phyloP scores from a whole-genome alignment of 2,113 vertebrate genomes.

The Cryptotis parvus region DNA sequence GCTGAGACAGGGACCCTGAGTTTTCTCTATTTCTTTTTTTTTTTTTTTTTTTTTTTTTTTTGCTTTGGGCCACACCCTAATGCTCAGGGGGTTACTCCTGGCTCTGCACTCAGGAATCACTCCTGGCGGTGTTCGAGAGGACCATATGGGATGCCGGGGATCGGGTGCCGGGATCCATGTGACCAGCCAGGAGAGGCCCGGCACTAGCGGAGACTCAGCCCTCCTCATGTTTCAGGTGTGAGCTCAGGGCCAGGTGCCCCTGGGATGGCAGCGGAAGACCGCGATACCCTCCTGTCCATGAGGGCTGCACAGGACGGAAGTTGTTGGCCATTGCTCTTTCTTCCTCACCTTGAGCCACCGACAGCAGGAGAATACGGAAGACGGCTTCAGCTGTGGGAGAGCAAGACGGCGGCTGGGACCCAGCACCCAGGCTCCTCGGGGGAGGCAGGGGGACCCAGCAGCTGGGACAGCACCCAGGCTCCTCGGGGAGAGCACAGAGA shows the following conservation, averaged over 20 bases:
- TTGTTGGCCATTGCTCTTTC: constrained; percentile 96
- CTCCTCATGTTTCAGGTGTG: background rate
- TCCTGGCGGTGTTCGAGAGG: too few relatives aligned
- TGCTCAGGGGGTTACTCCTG: too few relatives aligned
- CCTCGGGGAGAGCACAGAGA: too few relatives aligned
- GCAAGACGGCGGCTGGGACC: accelerated
- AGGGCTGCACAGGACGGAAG: constrained; percentile 95
- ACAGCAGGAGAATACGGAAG: constrained; percentile 94
- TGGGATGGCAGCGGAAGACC: constrained; percentile 88
- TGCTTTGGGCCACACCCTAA: too few relatives aligned
- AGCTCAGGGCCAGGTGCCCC: background rate
- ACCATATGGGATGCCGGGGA: too few relatives aligned
- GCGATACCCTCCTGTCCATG: constrained; percentile 89
- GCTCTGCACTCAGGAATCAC: too few relatives aligned
- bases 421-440: too few relatives aligned
- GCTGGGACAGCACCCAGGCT: accelerated
- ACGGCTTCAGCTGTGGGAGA: constrained; percentile 91
- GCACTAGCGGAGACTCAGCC: too few relatives aligned
- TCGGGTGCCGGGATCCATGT: too few relatives aligned
- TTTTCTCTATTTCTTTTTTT: too few relatives aligned
- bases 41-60: too few relatives aligned
- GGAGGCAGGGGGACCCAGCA: background rate
- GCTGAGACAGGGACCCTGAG: background rate
- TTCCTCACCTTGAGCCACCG: constrained; percentile 91
- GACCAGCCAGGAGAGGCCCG: too few relatives aligned